A percentile compares a stretch with the other conserved stretches of the same genome.
Conservation (phyloP, 1,140 invertebrate species). For the Elysia chlorotica region DNA sequence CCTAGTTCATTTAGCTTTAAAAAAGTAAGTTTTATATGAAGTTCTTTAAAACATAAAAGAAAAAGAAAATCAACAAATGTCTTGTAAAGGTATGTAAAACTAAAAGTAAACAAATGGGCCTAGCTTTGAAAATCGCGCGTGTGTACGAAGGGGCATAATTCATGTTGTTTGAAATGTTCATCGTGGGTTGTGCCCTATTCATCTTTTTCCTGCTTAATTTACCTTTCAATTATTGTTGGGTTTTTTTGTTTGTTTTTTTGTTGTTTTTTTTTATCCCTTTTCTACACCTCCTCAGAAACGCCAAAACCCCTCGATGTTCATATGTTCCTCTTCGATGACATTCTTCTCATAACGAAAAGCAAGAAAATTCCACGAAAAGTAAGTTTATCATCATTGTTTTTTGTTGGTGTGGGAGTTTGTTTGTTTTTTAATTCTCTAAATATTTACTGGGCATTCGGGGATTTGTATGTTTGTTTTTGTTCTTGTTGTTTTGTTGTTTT, state of each 20-base stretch:
- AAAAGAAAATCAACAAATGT: not conserved
- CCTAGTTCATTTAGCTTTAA: too few species aligned
- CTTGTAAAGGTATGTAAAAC: not conserved
- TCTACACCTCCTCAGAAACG: too few species aligned
- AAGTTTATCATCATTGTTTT: too few species aligned
- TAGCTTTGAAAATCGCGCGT: not conserved
- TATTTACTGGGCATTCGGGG: too few species aligned
- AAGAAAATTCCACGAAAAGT: slow-evolving; percentile 72
- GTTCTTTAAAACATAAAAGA: too few species aligned
- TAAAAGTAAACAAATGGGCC: not conserved
- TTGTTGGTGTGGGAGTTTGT: too few species aligned
- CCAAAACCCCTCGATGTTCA: slow-evolving; percentile 59
- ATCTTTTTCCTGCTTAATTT: not conserved
- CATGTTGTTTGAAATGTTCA: not conserved
- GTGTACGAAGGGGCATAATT: not conserved
- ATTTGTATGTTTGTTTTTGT: too few species aligned
- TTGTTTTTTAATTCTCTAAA: too few species aligned
- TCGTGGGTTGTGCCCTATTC: not conserved
- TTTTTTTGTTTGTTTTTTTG: not conserved
- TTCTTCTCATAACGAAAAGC: slow-evolving; percentile 71
- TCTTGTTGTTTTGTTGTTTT: too few species aligned
- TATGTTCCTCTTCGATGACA: slow-evolving; percentile 75
- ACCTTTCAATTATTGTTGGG: not conserved
- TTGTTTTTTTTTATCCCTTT: too few species aligned
- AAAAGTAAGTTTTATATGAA: too few species aligned